Evolutionary conservation across 1,140 invertebrate species (phyloP), one percentile per base, ranked within the genome.

Genomic region (Andricus grossulariae): DNA sequence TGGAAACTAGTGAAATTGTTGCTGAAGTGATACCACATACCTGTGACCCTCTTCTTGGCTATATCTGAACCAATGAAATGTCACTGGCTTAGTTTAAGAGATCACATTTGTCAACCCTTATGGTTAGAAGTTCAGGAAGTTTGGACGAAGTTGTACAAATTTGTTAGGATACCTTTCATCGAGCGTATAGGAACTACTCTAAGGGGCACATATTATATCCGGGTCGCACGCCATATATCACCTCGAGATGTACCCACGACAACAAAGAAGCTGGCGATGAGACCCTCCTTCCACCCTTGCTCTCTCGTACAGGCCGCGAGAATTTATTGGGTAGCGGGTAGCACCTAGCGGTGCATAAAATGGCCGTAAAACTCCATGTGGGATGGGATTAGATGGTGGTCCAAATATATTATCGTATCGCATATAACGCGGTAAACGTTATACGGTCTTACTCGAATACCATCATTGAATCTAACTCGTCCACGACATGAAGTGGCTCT

Each of bases 291-390:
- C 52, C 16, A 57, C 18, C 71, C 49, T 57, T 50, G 52, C 57
- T 55, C 55, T 52, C 45, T 60, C 50, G 80, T 77, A 77, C 50
- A 79, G 72, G 73, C 70, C 32, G 77, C 10, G 76, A 71, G 74
- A 85, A 88, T 87, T 88, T 88, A 87, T 85, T 82, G 77, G 73
- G 72, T 80, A 75, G 74, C 70, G 73, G 81, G 73, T 75, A 80
- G 74, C 52, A 50, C 66, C 76, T 50, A 75, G 76, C 73, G 73
- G 50, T 85, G 80, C 84, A 88, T 87, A 86, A 87, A 85, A 84
- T 73, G 78, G 71, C 75, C 76, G 77, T 80, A 82, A 85, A 86
- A 86, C 77, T 80, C 71, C 72, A 72, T 55, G 78, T 32, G 75
- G 32, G 72, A 60, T 49, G 39, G 78, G 77, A 86, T 85, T 88